Conservation (phyloP, 1,140 invertebrate species). For the Cyphomyrmex costatus region DNA sequence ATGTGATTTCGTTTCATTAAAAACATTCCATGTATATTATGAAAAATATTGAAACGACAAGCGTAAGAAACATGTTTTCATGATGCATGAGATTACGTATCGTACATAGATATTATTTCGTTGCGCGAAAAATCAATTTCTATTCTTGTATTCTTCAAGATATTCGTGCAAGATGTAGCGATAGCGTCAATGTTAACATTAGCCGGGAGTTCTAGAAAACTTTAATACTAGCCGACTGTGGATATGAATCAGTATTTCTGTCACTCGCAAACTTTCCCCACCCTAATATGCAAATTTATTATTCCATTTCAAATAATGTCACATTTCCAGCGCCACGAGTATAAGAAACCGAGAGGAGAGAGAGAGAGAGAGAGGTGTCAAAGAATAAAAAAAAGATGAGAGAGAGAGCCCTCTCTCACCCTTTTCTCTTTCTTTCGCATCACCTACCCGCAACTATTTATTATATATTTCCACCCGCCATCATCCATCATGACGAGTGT, state of each 20-base stretch:
- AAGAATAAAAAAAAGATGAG: no score
- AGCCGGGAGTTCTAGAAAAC: conserved; percentile 5
- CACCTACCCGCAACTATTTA: neutral
- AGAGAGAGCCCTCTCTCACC: neutral
- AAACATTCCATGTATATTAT: neutral
- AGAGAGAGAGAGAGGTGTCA: neutral
- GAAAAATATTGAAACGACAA: neutral
- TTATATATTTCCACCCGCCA: neutral
- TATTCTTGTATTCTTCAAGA: conserved; percentile 7
- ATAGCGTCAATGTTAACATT: conserved; percentile 44
- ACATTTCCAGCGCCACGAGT: neutral
- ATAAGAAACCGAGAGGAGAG: neutral
- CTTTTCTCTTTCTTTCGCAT: neutral
- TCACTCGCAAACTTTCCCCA: conserved; percentile 2
- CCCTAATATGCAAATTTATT: conserved; percentile 11
- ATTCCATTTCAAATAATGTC: conserved; percentile 7
- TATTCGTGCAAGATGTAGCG: conserved; percentile 34
- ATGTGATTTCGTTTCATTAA: neutral
- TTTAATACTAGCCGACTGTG: neutral
- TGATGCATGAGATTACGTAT: neutral
- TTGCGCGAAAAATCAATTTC: conserved; percentile 29
- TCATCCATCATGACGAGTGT: conserved; percentile 26
- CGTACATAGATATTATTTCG: neutral
- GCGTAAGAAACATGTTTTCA: neutral
- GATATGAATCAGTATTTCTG: conserved; percentile 32